Conservation (phyloP, 2,888 invertebrate genomes). For the Chrysodeixis includens region DNA sequence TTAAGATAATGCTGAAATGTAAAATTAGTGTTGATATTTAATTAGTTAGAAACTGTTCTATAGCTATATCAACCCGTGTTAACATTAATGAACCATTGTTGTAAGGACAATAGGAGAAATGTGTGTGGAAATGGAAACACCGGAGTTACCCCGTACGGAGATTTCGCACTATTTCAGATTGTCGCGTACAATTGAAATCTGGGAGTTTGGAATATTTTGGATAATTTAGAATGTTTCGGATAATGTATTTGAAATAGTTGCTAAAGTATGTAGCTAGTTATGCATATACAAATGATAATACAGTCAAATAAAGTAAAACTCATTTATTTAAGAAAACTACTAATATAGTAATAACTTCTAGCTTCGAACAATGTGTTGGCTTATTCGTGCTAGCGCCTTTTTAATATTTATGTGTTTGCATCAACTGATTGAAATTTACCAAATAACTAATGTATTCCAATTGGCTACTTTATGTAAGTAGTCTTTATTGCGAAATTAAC, state of each 20-base stretch:
- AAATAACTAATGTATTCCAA: too few species aligned
- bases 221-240: conserved; percentile 1
- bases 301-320: too few species aligned
- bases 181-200: conserved; percentile 30
- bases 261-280: too few species aligned
- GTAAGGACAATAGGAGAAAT: conserved; percentile 66
- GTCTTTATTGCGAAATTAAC: too few species aligned
- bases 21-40: conserved; percentile 41
- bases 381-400: too few species aligned
- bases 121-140: conserved; percentile 64
- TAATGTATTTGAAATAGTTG: conserved; percentile 18
- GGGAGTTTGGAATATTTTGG: conserved; percentile 16
- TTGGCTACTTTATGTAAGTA: too few species aligned
- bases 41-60: conserved; percentile 36
- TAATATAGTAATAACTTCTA: too few species aligned
- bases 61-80: conserved; percentile 43
- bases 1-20: conserved; percentile 17
- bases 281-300: too few species aligned
- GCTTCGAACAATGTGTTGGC: too few species aligned
- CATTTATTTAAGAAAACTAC: too few species aligned
- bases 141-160: conserved; percentile 51
- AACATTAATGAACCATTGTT: conserved; percentile 75
- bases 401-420: too few species aligned
- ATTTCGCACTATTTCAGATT: conserved; percentile 41
- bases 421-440: too few species aligned